Conservation (phyloP, 2,888 invertebrate species). For the Eustalomyia histrio region DNA sequence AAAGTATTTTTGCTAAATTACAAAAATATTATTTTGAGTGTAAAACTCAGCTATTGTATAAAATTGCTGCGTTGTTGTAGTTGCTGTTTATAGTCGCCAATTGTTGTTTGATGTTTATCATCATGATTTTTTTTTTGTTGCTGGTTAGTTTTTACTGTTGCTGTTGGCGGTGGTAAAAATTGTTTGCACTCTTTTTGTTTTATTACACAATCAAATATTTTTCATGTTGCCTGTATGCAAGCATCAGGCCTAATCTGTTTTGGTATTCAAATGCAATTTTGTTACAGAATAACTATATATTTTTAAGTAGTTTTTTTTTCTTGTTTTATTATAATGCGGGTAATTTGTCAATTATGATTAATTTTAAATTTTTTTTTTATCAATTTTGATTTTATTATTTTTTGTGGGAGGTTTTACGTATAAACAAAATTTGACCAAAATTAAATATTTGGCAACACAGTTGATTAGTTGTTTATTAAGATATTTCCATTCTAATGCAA, state of each 20-base stretch:
- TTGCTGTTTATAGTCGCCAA: background rate
- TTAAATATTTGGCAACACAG: no score
- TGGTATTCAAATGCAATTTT: slow-evolving; percentile 3
- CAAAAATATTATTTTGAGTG: no score
- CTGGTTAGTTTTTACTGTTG: background rate
- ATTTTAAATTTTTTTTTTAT: background rate
- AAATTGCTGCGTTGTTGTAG: no score
- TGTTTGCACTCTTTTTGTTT: slow-evolving; percentile 8
- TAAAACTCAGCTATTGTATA: no score
- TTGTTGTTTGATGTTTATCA: slow-evolving; percentile 30
- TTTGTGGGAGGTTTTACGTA: background rate
- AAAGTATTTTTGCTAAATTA: no score
- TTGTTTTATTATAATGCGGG: slow-evolving; percentile 1
- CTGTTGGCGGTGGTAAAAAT: slow-evolving; percentile 1
- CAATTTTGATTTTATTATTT: background rate
- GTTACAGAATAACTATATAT: background rate
- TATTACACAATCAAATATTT: slow-evolving; percentile 2
- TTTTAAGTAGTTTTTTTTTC: background rate
- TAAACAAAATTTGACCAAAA: background rate
- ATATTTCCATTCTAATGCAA: no score
- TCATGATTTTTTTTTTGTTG: slow-evolving; percentile 9
- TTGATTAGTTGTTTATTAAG: no score
- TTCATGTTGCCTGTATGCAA: slow-evolving; percentile 7
- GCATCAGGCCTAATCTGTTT: slow-evolving; percentile 1
- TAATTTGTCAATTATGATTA: slow-evolving; percentile 27